phyloP scores from a whole-genome alignment of 2,113 vertebrate species.

The Calidris pugnax region DNA sequence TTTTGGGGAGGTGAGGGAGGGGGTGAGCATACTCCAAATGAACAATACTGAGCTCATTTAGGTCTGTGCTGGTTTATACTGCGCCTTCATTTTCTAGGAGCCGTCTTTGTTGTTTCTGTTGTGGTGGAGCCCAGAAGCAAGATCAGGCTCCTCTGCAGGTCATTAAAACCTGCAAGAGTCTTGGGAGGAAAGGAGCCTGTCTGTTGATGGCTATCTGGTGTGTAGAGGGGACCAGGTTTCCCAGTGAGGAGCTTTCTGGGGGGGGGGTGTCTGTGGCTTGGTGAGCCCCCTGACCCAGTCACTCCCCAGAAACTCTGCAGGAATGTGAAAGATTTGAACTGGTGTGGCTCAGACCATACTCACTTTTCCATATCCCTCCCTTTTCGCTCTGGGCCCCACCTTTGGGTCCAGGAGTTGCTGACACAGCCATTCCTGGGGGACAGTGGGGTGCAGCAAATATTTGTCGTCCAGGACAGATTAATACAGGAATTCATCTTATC shows the following conservation, averaged over 20 bases:
- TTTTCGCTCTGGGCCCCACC: not conserved
- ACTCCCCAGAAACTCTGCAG: not conserved
- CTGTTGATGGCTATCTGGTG: not conserved
- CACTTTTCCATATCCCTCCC: not conserved
- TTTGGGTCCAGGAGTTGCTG: not conserved
- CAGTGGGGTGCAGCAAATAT: not conserved
- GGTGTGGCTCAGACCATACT: not conserved
- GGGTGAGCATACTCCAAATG: not conserved
- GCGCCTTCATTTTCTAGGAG: not conserved
- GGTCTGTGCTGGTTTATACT: not conserved
- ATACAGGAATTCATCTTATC: not conserved
- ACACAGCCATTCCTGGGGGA: not conserved
- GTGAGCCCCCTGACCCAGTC: not conserved
- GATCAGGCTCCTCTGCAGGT: not conserved
- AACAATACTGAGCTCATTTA: not conserved
- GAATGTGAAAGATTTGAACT: not conserved
- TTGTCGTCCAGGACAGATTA: not conserved
- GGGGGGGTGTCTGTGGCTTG: not conserved
- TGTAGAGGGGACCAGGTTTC: not conserved
- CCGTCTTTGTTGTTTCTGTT: not conserved
- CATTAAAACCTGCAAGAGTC: not conserved
- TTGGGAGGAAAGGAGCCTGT: not conserved
- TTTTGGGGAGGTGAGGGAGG: not conserved
- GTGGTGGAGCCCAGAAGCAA: not conserved
- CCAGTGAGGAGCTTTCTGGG: not conserved